These are phyloP conservation scores for Epirrhoe tristata DNA, from an alignment of 2,888 invertebrate genomes.

Conservation along the genomic window DNA sequence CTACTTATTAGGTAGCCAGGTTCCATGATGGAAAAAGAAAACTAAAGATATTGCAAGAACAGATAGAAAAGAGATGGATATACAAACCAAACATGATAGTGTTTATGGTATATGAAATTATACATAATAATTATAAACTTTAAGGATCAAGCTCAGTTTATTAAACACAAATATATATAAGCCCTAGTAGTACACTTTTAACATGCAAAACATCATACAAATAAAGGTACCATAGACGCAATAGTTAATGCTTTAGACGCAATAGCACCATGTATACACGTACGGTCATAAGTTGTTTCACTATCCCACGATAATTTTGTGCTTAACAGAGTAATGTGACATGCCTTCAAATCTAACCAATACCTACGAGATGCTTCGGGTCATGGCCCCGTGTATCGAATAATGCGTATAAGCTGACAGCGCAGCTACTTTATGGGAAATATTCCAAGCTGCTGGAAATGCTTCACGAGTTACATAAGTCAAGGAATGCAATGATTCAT, in stretches of 20 bases:
- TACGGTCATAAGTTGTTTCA: slow-evolving; percentile 5
- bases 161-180: background rate
- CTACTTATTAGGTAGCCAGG: slow-evolving; percentile 40
- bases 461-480: slow-evolving; percentile 28
- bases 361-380: slow-evolving; percentile 16
- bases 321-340: slow-evolving; percentile 21
- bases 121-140: no score
- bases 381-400: slow-evolving; percentile 27
- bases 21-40: slow-evolving; percentile 9
- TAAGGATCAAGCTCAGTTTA: background rate
- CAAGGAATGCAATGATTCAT: slow-evolving; percentile 23
- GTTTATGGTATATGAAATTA: no score
- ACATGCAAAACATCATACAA: background rate
- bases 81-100: no score
- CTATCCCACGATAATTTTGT: slow-evolving; percentile 20
- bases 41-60: background rate
- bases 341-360: slow-evolving; percentile 30
- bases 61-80: no score
- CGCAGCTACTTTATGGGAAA: slow-evolving; percentile 32
- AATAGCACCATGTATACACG: background rate
- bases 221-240: background rate
- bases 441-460: slow-evolving; percentile 28
- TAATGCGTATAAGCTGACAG: slow-evolving; percentile 37
- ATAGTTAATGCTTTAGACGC: background rate
- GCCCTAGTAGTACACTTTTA: no score